Conservation (phyloP, 37 sponge, comb jelly and placozoan species). For the Oopsacas minuta region DNA sequence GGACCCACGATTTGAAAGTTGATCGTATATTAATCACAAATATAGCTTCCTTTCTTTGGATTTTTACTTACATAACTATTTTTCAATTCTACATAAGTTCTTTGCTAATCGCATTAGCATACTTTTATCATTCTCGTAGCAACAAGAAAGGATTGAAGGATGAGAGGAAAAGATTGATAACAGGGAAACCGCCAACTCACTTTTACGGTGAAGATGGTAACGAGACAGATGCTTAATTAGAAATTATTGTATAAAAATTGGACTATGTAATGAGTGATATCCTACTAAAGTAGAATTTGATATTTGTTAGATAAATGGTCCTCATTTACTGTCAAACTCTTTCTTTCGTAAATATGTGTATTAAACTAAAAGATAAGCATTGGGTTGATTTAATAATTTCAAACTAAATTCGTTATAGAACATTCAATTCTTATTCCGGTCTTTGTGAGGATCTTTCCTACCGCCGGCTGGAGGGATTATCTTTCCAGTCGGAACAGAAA, state of each 20-base stretch:
- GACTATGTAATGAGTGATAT: no score
- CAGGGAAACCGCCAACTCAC: background rate
- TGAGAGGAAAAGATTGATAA: background rate
- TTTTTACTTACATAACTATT: background rate
- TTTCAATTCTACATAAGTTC: background rate
- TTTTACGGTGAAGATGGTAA: background rate
- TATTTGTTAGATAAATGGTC: no score
- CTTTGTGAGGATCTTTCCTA: background rate
- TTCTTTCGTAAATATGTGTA: no score
- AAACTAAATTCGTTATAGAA: background rate
- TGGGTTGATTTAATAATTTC: background rate
- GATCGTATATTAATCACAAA: background rate
- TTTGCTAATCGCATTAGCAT: background rate
- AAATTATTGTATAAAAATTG: no score
- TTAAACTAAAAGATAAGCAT: background rate
- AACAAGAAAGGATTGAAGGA: background rate
- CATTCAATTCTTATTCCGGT: background rate
- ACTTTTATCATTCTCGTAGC: background rate
- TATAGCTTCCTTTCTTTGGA: background rate
- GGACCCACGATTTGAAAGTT: no score
- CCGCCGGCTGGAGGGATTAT: conserved; percentile 11
- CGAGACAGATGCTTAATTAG: background rate
- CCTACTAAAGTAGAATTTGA: no score
- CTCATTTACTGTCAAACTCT: no score
- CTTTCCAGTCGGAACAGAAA: background rate